A percentile compares a stretch with the other conserved stretches of the same genome.
phyloP scores from a whole-genome alignment of 2,113 vertebrate genomes.

The Brachionichthys hirsutus region DNA sequence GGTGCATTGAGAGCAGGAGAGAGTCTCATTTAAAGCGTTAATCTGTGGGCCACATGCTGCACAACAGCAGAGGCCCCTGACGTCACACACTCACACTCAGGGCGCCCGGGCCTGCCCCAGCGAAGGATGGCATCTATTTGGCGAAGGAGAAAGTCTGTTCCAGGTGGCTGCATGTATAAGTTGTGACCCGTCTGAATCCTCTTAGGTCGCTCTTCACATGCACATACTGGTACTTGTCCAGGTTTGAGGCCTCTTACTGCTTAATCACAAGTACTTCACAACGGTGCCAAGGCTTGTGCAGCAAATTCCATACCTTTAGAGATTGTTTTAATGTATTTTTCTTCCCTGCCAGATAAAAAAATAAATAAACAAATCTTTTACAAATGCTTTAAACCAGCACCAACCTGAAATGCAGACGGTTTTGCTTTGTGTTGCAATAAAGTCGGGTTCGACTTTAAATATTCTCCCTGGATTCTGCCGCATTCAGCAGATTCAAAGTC shows the following conservation, averaged over 20 bases:
- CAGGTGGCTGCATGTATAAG: slow-evolving; percentile 65
- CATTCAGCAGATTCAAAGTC: background rate
- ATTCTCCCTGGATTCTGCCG: background rate
- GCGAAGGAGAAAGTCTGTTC: slow-evolving; percentile 43
- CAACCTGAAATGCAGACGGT: background rate
- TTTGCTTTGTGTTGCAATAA: background rate
- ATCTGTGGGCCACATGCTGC: slow-evolving; percentile 71
- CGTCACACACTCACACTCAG: slow-evolving; percentile 30
- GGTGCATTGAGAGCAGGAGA: slow-evolving; percentile 69
- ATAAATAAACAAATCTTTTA: background rate
- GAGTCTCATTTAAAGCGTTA: slow-evolving; percentile 69
- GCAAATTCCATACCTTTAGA: background rate
- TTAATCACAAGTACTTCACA: background rate
- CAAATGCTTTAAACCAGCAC: background rate
- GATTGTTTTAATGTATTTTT: background rate
- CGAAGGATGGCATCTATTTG: slow-evolving; percentile 63
- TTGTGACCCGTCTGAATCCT: slow-evolving; percentile 48
- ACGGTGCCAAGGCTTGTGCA: background rate
- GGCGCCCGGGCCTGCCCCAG: slow-evolving; percentile 32
- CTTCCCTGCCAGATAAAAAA: background rate
- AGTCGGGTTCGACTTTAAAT: background rate
- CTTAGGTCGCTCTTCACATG: slow-evolving; percentile 25
- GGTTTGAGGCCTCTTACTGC: slow-evolving; percentile 11
- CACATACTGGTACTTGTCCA: slow-evolving; percentile 16
- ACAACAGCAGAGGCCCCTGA: slow-evolving; percentile 53